These are phyloP conservation scores for Pristionchus maxplancki DNA, from an alignment of 2,888 invertebrate species.

Conservation along the genomic window DNA sequence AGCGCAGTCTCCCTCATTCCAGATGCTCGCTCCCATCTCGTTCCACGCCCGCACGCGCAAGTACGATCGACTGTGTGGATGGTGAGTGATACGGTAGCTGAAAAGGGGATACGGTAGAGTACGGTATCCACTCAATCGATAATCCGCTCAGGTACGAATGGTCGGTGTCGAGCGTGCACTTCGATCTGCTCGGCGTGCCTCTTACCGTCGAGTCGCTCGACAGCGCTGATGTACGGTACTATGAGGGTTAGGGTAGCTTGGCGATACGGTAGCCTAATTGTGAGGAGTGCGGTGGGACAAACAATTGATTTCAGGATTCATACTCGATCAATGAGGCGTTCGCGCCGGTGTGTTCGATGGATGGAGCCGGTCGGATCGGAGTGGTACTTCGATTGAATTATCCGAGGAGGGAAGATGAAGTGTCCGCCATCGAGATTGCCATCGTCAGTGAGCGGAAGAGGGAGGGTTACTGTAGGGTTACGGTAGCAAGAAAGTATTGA, in stretches of 20 bases:
- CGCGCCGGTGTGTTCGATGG: conserved; percentile 33
- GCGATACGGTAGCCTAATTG: not conserved
- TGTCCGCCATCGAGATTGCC: not conserved
- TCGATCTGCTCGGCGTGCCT: not conserved
- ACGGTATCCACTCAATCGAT: conserved; percentile 17
- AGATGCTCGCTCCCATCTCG: conserved; percentile 20
- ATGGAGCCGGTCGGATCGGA: not conserved
- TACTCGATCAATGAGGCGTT: not conserved
- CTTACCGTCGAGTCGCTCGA: not conserved
- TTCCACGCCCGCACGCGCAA: conserved; percentile 1
- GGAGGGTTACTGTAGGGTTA: not conserved
- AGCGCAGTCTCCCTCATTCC: not conserved
- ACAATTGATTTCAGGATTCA: not conserved
- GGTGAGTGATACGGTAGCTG: not conserved
- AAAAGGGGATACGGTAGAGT: not conserved
- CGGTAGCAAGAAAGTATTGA: not conserved
- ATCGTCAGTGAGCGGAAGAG: not conserved
- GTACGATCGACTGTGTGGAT: conserved; percentile 14
- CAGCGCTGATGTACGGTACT: not conserved
- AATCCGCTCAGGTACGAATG: not conserved
- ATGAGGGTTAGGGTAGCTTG: not conserved
- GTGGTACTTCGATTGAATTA: not conserved
- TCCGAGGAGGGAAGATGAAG: not conserved
- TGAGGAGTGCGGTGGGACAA: too few relatives aligned
- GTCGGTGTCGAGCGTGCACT: not conserved